phyloP scores from a whole-genome alignment of 1,140 invertebrate species.

The Protaetia brevitarsis region DNA sequence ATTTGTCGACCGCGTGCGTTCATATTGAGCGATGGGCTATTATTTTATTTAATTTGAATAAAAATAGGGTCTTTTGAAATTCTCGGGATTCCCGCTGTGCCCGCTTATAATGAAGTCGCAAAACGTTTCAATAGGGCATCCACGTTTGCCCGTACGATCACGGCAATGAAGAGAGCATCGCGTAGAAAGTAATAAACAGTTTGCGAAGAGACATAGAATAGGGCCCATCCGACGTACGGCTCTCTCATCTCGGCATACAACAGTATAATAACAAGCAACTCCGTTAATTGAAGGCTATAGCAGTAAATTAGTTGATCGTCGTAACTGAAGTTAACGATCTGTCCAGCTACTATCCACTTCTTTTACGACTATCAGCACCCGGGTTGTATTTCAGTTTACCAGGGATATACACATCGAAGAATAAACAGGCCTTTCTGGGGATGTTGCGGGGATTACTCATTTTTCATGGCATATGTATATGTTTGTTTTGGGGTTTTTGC shows the following conservation, averaged over 20 bases:
- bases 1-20: not conserved
- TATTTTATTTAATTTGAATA: too few species aligned
- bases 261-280: conserved; percentile 39
- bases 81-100: too few species aligned
- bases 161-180: conserved; percentile 2
- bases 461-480: not conserved
- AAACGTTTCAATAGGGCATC: not conserved
- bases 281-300: conserved; percentile 40
- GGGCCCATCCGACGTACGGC: conserved; percentile 3
- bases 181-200: conserved; percentile 20
- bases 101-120: not conserved
- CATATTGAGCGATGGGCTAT: too few species aligned
- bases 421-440: too few species aligned
- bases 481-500: not conserved
- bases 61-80: too few species aligned
- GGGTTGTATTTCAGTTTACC: conserved; percentile 6
- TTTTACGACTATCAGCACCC: conserved; percentile 23
- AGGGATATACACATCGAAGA: too few species aligned
- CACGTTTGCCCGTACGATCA: not conserved
- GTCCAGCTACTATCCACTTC: conserved; percentile 36
- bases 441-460: not conserved
- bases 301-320: conserved; percentile 42
- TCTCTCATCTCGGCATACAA: conserved; percentile 18
- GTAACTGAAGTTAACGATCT: conserved; percentile 40
- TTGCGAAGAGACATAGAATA: conserved; percentile 3